A percentile compares a stretch with the other conserved stretches of the same genome.
Evolutionary conservation across 2,888 invertebrate species (phyloP).

Genomic region (Drosophila tripunctata): DNA sequence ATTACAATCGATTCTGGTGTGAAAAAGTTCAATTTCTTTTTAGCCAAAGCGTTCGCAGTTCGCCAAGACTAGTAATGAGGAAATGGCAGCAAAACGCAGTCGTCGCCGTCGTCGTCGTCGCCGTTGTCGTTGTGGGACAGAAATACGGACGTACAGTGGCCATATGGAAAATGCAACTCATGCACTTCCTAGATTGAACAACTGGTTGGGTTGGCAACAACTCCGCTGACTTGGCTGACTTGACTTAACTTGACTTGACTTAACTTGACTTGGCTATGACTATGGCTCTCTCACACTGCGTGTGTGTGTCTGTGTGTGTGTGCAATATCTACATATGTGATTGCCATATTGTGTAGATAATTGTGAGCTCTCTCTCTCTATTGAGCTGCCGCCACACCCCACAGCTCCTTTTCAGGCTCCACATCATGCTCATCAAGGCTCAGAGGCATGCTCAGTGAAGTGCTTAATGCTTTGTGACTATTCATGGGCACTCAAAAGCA

Average conservation of each 20-base stretch:
- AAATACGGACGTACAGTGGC: slow-evolving; percentile 50
- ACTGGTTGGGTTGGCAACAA: slow-evolving; percentile 78
- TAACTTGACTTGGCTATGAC: slow-evolving; percentile 56
- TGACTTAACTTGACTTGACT: slow-evolving; percentile 57
- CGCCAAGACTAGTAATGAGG: slow-evolving; percentile 73
- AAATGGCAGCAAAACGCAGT: slow-evolving; percentile 68
- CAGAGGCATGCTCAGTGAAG: slow-evolving; percentile 52
- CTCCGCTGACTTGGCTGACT: slow-evolving; percentile 54
- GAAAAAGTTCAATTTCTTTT: slow-evolving; percentile 82
- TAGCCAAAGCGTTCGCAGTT: slow-evolving; percentile 62
- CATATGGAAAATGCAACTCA: slow-evolving; percentile 80
- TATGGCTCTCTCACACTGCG: slow-evolving; percentile 40
- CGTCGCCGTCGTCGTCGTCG: slow-evolving; percentile 16
- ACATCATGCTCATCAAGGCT: background rate
- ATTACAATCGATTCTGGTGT: slow-evolving; percentile 83
- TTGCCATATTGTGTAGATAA: slow-evolving; percentile 81
- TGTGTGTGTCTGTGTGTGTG: slow-evolving; percentile 64
- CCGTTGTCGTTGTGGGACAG: slow-evolving; percentile 14
- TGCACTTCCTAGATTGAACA: slow-evolving; percentile 81
- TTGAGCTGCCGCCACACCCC: slow-evolving; percentile 14
- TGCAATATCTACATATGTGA: slow-evolving; percentile 78
- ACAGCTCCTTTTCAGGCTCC: background rate
- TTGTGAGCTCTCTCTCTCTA: slow-evolving; percentile 56
- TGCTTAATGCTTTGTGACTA: slow-evolving; percentile 80
- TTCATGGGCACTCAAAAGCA: slow-evolving; percentile 77